Base-by-base conservation (phyloP, 2,113 vertebrate species). In the Anoplopoma fimbria region DNA sequence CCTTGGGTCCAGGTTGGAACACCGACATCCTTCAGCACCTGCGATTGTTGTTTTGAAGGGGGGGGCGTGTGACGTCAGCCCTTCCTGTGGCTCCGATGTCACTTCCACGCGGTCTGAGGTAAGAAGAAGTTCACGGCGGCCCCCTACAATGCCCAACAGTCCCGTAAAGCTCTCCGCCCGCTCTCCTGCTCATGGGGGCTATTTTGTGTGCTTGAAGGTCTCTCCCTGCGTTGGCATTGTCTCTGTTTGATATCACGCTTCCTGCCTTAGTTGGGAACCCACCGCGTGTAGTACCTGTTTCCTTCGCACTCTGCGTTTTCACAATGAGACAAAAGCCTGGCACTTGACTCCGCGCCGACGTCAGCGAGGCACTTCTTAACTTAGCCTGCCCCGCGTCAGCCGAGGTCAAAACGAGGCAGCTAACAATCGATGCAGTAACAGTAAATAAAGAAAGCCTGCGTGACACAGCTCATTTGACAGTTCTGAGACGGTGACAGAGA, bases 71-170 rank as follows among this genome's bases (percentile, higher is more conserved):
- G 81, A 88, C 64, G 27, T 88, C 74, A 86, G 75, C 81, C 68
- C 82, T 94, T 93, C 93, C 92, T 90, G 88, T 80, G 61, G 82
- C 77, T 85, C 79, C 91, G 91, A 92, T 88, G 91, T 91, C 88
- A 93, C 88, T 90, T 91, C 85, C 88, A 71, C 34, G 5, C 2
- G 12, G 62, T 63, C 53, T 45, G 84, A 84, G 91, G 91, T 92
- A 88, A 90, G 87, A 55, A 84, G 70, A 64, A 92, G 93, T 88
- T 91, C 88, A 88, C n/a, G 17, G 79, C n/a, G 15, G 75, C 75
- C 45, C 84, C 78, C 82, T 62, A 27, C 40, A 82, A 74, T 87
- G 88, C 88, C 91, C 92, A 84, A 79, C 83, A 79, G 85, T 83
- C 72, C 84, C 73, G 87, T 89, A 86, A 91, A 91, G 40, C 65